Conservation (phyloP, 2,888 invertebrate genomes). For the Tachystola acroxantha region DNA sequence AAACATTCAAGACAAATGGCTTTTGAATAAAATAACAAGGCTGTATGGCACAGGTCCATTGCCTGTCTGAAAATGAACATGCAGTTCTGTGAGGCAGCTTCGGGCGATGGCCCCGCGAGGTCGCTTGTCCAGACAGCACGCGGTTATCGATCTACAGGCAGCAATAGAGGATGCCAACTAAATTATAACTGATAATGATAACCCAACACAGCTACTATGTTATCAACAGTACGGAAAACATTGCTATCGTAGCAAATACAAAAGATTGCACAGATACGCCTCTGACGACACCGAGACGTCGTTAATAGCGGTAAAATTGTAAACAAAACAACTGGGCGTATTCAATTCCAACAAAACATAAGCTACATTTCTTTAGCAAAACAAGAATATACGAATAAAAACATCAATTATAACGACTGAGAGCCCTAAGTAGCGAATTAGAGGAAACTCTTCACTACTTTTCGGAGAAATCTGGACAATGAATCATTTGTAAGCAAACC, state of each 20-base stretch:
- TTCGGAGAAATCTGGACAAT: conserved; percentile 61
- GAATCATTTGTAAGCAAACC: conserved; percentile 54
- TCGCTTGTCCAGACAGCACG: no score
- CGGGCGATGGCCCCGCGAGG: no score
- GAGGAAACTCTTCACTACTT: conserved; percentile 38
- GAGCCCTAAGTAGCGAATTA: conserved; percentile 15
- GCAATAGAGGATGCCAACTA: no score
- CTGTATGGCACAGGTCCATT: no score
- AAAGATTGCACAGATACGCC: conserved; percentile 12
- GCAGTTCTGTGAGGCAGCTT: no score
- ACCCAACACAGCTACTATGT: no score
- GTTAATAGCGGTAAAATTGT: conserved; percentile 46
- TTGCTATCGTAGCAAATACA: conserved; percentile 14
- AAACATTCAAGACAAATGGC: no score
- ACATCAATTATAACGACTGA: conserved; percentile 5
- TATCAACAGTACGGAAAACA: conserved; percentile 1
- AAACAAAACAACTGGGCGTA: conserved; percentile 65
- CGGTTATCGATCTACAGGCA: no score
- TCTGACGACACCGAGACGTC: conserved; percentile 10
- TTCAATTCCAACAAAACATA: conserved; percentile 25
- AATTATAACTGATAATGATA: no score
- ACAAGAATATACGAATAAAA: conserved; percentile 13
- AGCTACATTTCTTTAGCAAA: conserved; percentile 19
- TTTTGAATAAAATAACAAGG: no score
- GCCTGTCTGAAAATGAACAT: no score